These are phyloP conservation scores for Parnassius orleans DNA, from an alignment of 2,888 invertebrate genomes.

Conservation along the genomic window DNA sequence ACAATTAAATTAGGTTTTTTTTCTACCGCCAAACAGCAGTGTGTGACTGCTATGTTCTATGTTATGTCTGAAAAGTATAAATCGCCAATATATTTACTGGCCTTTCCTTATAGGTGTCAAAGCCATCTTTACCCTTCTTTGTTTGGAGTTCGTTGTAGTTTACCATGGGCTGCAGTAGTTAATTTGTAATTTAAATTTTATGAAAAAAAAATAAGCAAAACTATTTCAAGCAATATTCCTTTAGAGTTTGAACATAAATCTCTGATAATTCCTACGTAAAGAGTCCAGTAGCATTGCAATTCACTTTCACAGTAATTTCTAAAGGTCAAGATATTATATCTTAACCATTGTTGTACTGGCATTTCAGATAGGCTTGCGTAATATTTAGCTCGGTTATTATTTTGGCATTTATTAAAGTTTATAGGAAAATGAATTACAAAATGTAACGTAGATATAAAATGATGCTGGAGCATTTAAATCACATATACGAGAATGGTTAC, in stretches of 20 bases:
- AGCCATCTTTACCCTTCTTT: too few relatives aligned
- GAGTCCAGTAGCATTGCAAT: slow-evolving; percentile 30
- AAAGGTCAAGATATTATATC: slow-evolving; percentile 42
- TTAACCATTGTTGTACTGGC: slow-evolving; percentile 37
- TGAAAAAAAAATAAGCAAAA: not conserved
- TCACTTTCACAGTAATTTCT: slow-evolving; percentile 26
- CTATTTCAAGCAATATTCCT: not conserved
- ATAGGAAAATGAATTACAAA: slow-evolving; percentile 17
- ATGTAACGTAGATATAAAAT: not conserved
- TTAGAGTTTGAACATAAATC: slow-evolving; percentile 2
- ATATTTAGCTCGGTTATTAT: slow-evolving; percentile 25
- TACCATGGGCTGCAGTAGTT: too few relatives aligned
- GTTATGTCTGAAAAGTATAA: too few relatives aligned
- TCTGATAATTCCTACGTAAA: slow-evolving; percentile 5
- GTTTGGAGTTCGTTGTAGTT: too few relatives aligned
- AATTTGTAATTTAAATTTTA: too few relatives aligned
- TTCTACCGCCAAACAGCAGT: too few relatives aligned
- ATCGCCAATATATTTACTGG: too few relatives aligned
- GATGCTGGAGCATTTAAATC: not conserved
- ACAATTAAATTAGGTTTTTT: too few relatives aligned
- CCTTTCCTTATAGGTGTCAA: too few relatives aligned
- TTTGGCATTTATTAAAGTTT: slow-evolving; percentile 21
- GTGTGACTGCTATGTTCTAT: too few relatives aligned
- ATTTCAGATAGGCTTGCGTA: slow-evolving; percentile 35
- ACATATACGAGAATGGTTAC: too few relatives aligned